phyloP scores from a whole-genome alignment of 2,113 vertebrate species.

The Phaethon lepturus region DNA sequence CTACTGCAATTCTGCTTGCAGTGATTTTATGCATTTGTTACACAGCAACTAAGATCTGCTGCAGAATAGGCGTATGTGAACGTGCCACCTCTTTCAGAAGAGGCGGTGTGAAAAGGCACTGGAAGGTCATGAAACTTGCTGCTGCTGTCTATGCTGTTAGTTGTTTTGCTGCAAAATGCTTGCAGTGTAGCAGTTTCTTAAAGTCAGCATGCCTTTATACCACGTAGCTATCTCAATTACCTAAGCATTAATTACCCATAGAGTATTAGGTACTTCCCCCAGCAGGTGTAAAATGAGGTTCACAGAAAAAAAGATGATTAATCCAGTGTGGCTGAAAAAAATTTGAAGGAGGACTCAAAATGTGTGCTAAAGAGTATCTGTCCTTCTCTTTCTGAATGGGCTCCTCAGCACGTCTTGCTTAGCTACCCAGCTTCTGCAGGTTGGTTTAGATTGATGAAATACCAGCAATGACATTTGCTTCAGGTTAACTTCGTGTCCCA shows the following conservation, averaged over 20 bases:
- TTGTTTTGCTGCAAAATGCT: not conserved
- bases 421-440: not conserved
- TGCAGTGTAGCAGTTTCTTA: not conserved
- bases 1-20: not conserved
- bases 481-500: not conserved
- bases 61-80: rapidly evolving
- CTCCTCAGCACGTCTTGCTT: not conserved
- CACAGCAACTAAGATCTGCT: not conserved
- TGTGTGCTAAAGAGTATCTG: not conserved
- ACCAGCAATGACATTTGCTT: not conserved
- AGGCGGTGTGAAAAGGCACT: not conserved
- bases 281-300: not conserved
- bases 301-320: not conserved
- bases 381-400: not conserved
- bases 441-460: not conserved
- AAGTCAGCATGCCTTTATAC: not conserved
- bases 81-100: not conserved
- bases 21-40: not conserved
- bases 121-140: not conserved
- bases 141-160: not conserved
- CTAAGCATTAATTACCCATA: not conserved
- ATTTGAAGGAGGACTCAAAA: not conserved
- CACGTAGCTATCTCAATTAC: not conserved
- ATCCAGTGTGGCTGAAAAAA: not conserved
- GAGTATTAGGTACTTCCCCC: not conserved